Base-by-base conservation (phyloP, 2,888 invertebrate genomes). In the Exocentrus adspersus region DNA sequence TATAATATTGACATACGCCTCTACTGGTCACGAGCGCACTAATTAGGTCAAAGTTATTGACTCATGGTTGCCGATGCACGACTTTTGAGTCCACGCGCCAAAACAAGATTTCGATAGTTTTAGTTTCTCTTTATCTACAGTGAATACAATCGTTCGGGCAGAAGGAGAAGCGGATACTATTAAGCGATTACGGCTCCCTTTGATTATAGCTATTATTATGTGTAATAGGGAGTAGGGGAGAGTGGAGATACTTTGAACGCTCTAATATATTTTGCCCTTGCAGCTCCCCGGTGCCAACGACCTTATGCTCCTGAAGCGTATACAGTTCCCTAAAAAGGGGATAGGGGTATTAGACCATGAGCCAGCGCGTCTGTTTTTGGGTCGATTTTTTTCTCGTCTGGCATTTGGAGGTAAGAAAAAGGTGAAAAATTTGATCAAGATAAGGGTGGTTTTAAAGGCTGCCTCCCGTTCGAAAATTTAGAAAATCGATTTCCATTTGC, bases 11-110 rank as follows among this genome's bases (percentile, higher is more conserved):
- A 60, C 53, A 52, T 60, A 46, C 43, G 60, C 60, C 53, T 60
- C 60, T 19, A 52, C 30, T 17, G 60, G 53, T 60, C 60, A 60
- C 60, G 60, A 60, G 19, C 21, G 24, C 24, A 16, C 46, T 60
- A 60, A 60, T 60, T 60, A 37, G 60, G 60, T 60, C 60, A 60
- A 60, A 60, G 60, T 60, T 60, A 60, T 70, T 66, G 68, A 68
- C 68, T 70, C 67, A 69, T 69, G 67, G 54, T 58, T 59, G 68
- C 63, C 68, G 63, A 61, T 65, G 69, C 71, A 69, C 71, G 70
- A 72, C 52, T 60, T 62, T 41, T 61, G 30, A 60, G 62, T 64
- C 67, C 73, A 70, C 71, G 73, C 70, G 73, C 73, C 68, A 71
- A 68, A 65, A 68, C 24, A 24, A n/a, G 43, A 30, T 54, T 54